A percentile compares a stretch with the other conserved stretches of the same genome.
Conservation (phyloP, 2,797 vertebrate species). For the Chromis chromis region DNA sequence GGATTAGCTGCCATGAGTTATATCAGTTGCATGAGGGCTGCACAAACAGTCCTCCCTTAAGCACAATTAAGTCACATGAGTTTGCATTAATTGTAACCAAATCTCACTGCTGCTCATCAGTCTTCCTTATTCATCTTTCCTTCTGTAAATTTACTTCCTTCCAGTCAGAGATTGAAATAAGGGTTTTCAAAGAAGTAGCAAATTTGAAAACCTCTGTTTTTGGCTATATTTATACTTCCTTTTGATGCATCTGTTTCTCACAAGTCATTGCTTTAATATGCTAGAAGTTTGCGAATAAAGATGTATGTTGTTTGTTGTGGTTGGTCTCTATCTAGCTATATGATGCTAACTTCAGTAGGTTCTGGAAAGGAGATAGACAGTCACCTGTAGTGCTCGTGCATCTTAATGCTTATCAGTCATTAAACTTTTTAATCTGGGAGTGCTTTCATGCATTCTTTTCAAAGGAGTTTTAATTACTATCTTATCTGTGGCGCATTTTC, state of each 20-base stretch:
- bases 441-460: conserved; percentile 52
- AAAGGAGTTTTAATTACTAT: conserved; percentile 51
- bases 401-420: conserved; percentile 53
- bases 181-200: background rate
- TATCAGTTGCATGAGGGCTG: conserved; percentile 31
- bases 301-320: background rate
- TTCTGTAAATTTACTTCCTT: no score
- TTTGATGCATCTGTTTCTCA: no score
- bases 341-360: background rate
- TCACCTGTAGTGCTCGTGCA: conserved; percentile 29
- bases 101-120: no score
- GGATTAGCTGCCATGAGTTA: conserved; percentile 54
- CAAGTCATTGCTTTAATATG: no score
- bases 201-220: background rate
- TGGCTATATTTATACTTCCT: no score
- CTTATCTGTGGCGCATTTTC: conserved; percentile 49
- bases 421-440: conserved; percentile 40
- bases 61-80: no score
- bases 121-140: no score
- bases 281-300: background rate
- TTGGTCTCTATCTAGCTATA: background rate
- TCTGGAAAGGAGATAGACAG: conserved; percentile 16
- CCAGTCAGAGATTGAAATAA: no score
- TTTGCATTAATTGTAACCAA: no score
- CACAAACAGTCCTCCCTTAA: conserved; percentile 12